Conservation (phyloP, 2,888 invertebrate species). For the Caenorhabditis virilis region DNA sequence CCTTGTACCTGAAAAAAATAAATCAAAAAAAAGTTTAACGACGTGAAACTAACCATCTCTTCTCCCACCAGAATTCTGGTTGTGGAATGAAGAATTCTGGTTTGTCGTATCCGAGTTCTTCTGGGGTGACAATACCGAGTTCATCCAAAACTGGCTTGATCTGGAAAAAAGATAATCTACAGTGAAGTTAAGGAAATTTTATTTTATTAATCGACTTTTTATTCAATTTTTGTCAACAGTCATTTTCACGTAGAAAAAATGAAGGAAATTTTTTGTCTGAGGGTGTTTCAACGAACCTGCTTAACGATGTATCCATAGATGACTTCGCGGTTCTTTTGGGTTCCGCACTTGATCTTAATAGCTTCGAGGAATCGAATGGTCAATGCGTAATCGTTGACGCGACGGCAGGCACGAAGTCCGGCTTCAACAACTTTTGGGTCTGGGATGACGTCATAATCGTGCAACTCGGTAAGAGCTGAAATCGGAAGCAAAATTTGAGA, state of each 20-base stretch:
- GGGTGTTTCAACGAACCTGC: too few relatives aligned
- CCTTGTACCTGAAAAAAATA: conserved; percentile 53
- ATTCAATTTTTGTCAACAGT: too few relatives aligned
- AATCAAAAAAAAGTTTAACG: neutral
- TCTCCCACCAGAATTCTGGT: conserved; percentile 73
- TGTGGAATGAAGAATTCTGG: conserved; percentile 86
- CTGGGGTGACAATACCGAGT: conserved; percentile 88
- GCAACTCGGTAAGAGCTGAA: conserved; percentile 67
- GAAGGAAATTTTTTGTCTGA: too few relatives aligned
- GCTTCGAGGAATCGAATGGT: conserved; percentile 90
- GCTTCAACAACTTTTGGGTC: conserved; percentile 68
- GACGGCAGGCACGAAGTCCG: conserved; percentile 79
- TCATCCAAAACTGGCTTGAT: conserved; percentile 89
- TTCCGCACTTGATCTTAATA: conserved; percentile 81
- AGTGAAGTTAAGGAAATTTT: neutral
- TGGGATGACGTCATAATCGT: conserved; percentile 67
- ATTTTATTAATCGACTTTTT: neutral
- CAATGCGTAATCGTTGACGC: conserved; percentile 88
- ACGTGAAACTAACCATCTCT: conserved; percentile 54
- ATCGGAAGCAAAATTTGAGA: conserved; percentile 1
- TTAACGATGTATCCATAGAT: conserved; percentile 71
- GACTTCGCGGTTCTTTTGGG: conserved; percentile 71
- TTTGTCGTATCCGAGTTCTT: conserved; percentile 93
- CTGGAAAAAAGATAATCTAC: conserved; percentile 73
- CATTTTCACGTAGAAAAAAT: too few relatives aligned